Evolutionary conservation across 1,140 invertebrate genomes (phyloP), one percentile per base, ranked within the genome.

Genomic region (Hypsibius dujardini): DNA sequence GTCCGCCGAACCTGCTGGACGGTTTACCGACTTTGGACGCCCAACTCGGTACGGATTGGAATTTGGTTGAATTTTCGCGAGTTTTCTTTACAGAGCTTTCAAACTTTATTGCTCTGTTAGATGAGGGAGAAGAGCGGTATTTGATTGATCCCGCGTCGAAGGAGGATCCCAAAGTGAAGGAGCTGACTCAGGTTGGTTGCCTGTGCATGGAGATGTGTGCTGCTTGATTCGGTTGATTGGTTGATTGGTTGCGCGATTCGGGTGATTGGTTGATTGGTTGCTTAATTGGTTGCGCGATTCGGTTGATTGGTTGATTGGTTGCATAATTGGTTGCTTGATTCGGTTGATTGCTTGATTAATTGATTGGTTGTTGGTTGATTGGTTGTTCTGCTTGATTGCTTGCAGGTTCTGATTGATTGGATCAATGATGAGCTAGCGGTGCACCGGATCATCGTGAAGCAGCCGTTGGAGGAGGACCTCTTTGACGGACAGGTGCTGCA

Each of bases 401-500:
- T 74, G 73, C 82, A 84, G 75, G 87, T 96, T 67, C 80, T 98
- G n/a, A 88, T 95, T 73, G 92, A 96, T 74, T 98, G 94, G 95
- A 92, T 98, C 47, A 98, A 98, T 80, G 92, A 98, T 82, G 95
- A 95, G 79, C 79, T 98, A n/a, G 94, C 94, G 0, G 84, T 88
- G 74, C 90, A 98, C 75, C 84, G 95, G 76, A 98, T 99, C 71
- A 96, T 98, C 77, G 94, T 99, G 0, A 94, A 96, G 79, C 87
- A 94, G 76, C 62, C 62, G 3, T 87, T 98, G 59, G 90, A 91
- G 72, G 93, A 98, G 81, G 95, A 99, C 83, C 81, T 99, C 70
- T 98, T 96, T 80, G 95, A 98, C 85, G 95, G 95, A 7, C 95
- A 98, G 83, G 89, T 97, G 72, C 81, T 98, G 15, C 95, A 98